Base-by-base conservation (phyloP, 2,888 invertebrate species). In the Synergus umbraculus region DNA sequence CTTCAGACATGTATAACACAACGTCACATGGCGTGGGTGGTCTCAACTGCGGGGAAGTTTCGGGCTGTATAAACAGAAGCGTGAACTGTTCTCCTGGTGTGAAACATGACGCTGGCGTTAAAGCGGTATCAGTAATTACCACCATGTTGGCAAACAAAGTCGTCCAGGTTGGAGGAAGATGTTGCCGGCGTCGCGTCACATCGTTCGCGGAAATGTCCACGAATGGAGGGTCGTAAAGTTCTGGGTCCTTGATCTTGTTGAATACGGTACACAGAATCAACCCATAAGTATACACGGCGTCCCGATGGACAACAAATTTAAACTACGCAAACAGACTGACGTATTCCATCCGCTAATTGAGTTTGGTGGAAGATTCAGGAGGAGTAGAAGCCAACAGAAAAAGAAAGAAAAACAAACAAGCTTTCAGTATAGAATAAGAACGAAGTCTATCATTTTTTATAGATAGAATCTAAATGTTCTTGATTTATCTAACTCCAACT, bases 51-150 rank as follows among this genome's bases (percentile, higher is more conserved):
- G 58, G 73, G 44, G 73, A 80, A 69, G 78, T 80, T 80, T 54
- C 15, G 44, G 76, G 65, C 76, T 82, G 78, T 79, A 78, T 73
- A 79, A 82, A 79, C 79, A 81, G 78, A 79, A 77, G 58, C 76
- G 43, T 60, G 78, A 76, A 78, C 78, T 76, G 66, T 76, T 54
- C 60, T 54, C 60, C 13, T 63, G 13, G 22, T 29, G 63, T 73
- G 37, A 73, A 73, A 73, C 54, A 54, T 78, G 81, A 81, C 37
- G 82, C 78, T 81, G 85, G 86, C 87, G 87, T 88, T 89, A 87
- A 89, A 89, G 87, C 87, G 87, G 88, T 37, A 90, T 89, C 88
- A 87, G 89, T 89, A 90, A 90, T 90, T 90, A 90, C 87, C 88
- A 84, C 82, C 87, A 85, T 89, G 89, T 90, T 87, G 86, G 89